Evolutionary conservation across 2,113 vertebrate species (phyloP), one percentile per base, ranked within the genome.

Genomic region (Nothoprocta pentlandii): DNA sequence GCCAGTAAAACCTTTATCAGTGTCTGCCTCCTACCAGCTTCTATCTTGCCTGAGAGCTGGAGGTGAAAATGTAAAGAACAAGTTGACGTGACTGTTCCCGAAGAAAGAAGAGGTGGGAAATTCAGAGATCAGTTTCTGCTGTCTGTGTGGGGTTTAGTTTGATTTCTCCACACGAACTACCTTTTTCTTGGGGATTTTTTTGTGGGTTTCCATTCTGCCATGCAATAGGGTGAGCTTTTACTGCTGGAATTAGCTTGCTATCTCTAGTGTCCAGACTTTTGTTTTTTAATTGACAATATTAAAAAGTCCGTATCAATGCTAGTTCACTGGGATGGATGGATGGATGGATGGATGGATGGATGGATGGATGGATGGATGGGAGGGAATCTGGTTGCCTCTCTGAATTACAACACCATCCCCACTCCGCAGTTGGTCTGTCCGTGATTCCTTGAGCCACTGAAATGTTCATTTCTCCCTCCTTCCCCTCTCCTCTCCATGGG

Each of bases 11-110:
- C 53, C 71, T 93, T 95, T 95, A 80, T 94, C 77, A 86, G 90
- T 76, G 82, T 85, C 92, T 97, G 70, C 75, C 69, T 96, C 94
- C 88, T 93, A 95, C 86, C 80, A 95, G 34, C 62, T 94, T 93
- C 69, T 86, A 68, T 88, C 90, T 91, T 91, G 67, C 56, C 42
- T 49, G 66, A 81, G 77, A 94, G 32, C 61, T 94, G 67, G 41
- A 82, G 39, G 25, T 85, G 77, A 81, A 94, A 94, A 95, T 79
- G 54, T 68, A 79, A 90, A 82, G 92, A 94, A 86, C 74, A 85
- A 81, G 88, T 76, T 73, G 34, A 92, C 0, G 0, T 89, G 73
- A 66, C 77, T 90, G 73, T 89, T 94, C 69, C 74, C 86, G 94
- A 94, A 88, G 90, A 73, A 84, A 79, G 64, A 93, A 93, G 58